Evolutionary conservation across 2,113 vertebrate species (phyloP).

Genomic region (Neoarius graeffei): DNA sequence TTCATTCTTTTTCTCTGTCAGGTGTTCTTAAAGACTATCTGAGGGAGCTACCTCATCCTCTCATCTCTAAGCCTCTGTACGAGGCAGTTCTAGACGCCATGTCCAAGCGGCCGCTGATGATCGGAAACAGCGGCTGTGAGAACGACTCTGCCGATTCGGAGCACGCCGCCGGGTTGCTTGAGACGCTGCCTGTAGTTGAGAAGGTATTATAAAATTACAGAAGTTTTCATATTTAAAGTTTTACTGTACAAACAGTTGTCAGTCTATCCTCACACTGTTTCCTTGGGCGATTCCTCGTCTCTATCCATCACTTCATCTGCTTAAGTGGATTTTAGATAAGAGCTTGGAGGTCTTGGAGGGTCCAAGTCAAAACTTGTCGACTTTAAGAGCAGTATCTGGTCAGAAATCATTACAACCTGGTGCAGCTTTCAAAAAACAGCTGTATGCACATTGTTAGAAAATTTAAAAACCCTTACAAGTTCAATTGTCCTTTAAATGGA

Average conservation of each 20-base stretch:
- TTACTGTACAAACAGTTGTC: background rate
- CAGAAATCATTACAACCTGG: background rate
- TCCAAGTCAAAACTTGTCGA: background rate
- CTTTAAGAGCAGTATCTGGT: background rate
- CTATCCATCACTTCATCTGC: background rate
- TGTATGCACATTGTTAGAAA: background rate
- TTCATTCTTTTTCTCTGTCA: constrained; percentile 57
- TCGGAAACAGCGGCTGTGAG: constrained; percentile 82
- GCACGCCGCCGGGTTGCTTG: constrained; percentile 81
- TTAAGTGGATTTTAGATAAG: background rate
- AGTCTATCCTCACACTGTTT: background rate
- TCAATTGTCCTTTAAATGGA: background rate
- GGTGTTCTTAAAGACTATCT: constrained; percentile 97
- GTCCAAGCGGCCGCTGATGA: constrained; percentile 84
- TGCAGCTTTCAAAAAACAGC: background rate
- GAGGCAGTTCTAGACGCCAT: constrained; percentile 89
- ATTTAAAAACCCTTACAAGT: background rate
- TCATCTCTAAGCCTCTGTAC: constrained; percentile 92
- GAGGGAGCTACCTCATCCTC: constrained; percentile 90
- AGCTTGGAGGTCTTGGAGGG: background rate
- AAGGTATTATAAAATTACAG: constrained; percentile 69
- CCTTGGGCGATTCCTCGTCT: background rate
- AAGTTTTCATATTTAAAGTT: background rate
- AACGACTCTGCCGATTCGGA: constrained; percentile 84
- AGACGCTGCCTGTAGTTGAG: constrained; percentile 88